Conservation (phyloP, 92 coral and sea anemone species). For the Actinostola sp. region DNA sequence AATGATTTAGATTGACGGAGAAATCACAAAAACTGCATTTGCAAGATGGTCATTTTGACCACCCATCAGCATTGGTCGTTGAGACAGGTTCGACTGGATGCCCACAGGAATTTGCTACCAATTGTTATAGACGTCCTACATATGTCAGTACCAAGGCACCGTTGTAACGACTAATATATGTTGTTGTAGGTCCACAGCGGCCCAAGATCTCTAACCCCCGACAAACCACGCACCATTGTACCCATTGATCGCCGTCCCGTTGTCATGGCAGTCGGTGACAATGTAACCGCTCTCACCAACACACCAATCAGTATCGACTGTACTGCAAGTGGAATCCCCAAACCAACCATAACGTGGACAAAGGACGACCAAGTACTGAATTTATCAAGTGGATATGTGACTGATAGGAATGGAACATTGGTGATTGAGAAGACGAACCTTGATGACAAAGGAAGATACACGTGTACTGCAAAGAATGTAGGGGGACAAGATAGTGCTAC, state of each 20-base stretch:
- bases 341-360: slow-evolving; percentile 57
- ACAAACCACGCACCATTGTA: slow-evolving; percentile 22
- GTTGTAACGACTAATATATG: no score
- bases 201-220: slow-evolving; percentile 31
- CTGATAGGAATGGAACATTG: slow-evolving; percentile 49
- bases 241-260: slow-evolving; percentile 29
- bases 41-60: no score
- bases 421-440: slow-evolving; percentile 8
- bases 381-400: slow-evolving; percentile 13
- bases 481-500: slow-evolving; percentile 39
- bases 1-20: no score
- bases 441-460: slow-evolving; percentile 35
- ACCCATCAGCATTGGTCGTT: no score
- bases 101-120: no score
- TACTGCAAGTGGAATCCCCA: slow-evolving; percentile 53
- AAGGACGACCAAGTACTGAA: slow-evolving; percentile 40
- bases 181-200: no score
- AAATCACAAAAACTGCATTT: no score
- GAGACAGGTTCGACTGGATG: no score
- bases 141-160: no score
- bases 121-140: no score
- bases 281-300: slow-evolving; percentile 39
- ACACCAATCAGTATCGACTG: slow-evolving; percentile 59
- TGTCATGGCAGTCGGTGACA: slow-evolving; percentile 43
- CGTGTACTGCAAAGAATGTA: slow-evolving; percentile 38